Conservation (phyloP, 2,113 vertebrate genomes). For the Aythya baeri region DNA sequence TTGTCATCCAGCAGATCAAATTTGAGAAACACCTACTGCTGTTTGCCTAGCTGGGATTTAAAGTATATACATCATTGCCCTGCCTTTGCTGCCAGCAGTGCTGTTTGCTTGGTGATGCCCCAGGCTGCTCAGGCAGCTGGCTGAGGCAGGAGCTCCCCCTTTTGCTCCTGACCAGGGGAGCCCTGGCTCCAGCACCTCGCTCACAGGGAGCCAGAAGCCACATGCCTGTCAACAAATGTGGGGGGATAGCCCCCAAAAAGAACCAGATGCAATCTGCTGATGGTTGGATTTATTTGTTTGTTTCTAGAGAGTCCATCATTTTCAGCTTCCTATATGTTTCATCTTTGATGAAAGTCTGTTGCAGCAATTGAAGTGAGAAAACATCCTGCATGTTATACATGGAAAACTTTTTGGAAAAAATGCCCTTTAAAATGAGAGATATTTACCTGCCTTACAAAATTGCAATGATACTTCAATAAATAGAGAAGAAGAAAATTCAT, state of each 20-base stretch:
- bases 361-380: not conserved
- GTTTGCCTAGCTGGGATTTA: constrained; percentile 15
- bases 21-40: constrained; percentile 19
- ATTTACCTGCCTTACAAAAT: not conserved
- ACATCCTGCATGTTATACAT: not conserved
- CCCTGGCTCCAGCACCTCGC: not conserved
- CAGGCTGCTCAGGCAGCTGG: not conserved
- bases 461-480: not conserved
- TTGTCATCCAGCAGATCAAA: not conserved
- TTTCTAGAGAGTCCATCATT: not conserved
- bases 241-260: not conserved
- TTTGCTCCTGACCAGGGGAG: not conserved
- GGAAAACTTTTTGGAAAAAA: not conserved
- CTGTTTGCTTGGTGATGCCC: not conserved
- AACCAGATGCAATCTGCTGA: not conserved
- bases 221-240: too few species aligned
- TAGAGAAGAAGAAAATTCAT: not conserved
- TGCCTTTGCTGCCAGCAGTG: not conserved
- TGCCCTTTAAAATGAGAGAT: not conserved
- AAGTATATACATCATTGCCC: not conserved
- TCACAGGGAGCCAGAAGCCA: not conserved
- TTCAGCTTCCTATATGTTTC: not conserved
- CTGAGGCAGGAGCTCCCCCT: not conserved
- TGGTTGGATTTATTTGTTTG: not conserved
- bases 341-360: not conserved